A percentile compares a stretch with the other conserved stretches of the same genome.
Evolutionary conservation across 2,888 invertebrate species (phyloP).

Genomic region (Callinectes sapidus): DNA sequence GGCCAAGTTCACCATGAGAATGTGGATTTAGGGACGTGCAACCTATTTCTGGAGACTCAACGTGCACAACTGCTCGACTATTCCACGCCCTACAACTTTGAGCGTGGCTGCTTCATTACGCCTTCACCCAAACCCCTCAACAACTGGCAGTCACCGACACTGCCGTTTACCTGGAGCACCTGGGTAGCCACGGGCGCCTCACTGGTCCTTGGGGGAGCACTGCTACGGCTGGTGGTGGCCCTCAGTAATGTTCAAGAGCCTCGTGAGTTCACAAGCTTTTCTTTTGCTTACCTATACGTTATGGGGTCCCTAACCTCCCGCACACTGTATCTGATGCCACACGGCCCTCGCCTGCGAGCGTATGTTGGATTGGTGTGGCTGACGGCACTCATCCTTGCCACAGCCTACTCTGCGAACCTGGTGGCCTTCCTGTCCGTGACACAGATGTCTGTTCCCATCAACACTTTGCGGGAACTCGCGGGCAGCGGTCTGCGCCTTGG

Average conservation of each 20-base stretch:
- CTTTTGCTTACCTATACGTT: slow-evolving; percentile 60
- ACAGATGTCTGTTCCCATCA: slow-evolving; percentile 57
- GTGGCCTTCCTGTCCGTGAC: slow-evolving; percentile 64
- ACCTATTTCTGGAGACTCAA: slow-evolving; percentile 61
- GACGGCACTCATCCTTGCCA: slow-evolving; percentile 59
- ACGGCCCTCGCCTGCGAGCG: slow-evolving; percentile 34
- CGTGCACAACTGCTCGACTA: slow-evolving; percentile 59
- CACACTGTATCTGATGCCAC: slow-evolving; percentile 36
- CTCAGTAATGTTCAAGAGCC: slow-evolving; percentile 43
- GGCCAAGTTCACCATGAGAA: slow-evolving; percentile 59
- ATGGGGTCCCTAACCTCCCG: slow-evolving; percentile 51
- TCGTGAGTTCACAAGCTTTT: slow-evolving; percentile 39
- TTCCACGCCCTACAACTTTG: slow-evolving; percentile 64
- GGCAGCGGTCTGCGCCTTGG: slow-evolving; percentile 54
- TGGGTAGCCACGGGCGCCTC: slow-evolving; percentile 51
- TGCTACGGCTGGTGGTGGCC: slow-evolving; percentile 42
- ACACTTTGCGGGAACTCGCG: slow-evolving; percentile 56
- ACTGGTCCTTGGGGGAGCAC: slow-evolving; percentile 41
- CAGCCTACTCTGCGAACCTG: slow-evolving; percentile 70
- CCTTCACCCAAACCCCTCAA: slow-evolving; percentile 63
- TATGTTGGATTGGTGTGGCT: slow-evolving; percentile 62
- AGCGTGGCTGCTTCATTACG: slow-evolving; percentile 64
- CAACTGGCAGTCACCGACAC: slow-evolving; percentile 55
- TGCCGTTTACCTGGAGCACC: slow-evolving; percentile 61
- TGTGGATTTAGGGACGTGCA: slow-evolving; percentile 63